Evolutionary conservation across 2,888 invertebrate genomes (phyloP).

Genomic region (Thalpophila matura): DNA sequence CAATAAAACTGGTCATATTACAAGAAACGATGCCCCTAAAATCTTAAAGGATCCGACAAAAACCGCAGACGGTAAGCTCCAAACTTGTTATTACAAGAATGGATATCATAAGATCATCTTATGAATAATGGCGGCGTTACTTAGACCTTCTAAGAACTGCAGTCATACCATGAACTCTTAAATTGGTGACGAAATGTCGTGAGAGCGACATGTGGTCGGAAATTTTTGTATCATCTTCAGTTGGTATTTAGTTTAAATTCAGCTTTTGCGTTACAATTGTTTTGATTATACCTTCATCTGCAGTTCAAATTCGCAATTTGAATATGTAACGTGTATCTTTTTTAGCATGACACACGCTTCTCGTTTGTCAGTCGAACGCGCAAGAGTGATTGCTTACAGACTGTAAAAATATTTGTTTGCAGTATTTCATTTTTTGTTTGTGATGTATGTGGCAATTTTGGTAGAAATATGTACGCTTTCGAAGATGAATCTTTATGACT

Average conservation of each 20-base stretch:
- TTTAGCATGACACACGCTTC: conserved; percentile 39
- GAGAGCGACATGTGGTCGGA: conserved; percentile 45
- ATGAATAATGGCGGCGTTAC: conserved; percentile 80
- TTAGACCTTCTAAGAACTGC: conserved; percentile 81
- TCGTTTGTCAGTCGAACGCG: conserved; percentile 32
- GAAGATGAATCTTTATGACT: conserved; percentile 38
- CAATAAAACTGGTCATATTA: conserved; percentile 51
- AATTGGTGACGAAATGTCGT: conserved; percentile 61
- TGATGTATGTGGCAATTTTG: conserved; percentile 48
- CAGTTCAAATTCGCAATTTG: conserved; percentile 33
- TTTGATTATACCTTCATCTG: conserved; percentile 26
- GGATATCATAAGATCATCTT: conserved; percentile 84
- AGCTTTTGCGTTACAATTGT: not conserved
- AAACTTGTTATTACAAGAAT: conserved; percentile 77
- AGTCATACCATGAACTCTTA: conserved; percentile 67
- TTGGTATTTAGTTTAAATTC: conserved; percentile 10
- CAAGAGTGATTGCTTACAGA: conserved; percentile 52
- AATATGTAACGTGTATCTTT: conserved; percentile 39
- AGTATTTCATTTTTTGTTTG: conserved; percentile 50
- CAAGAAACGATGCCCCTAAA: conserved; percentile 34
- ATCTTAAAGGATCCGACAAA: conserved; percentile 53
- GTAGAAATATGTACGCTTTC: conserved; percentile 32
- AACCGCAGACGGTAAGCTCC: conserved; percentile 56
- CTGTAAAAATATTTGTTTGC: conserved; percentile 53
- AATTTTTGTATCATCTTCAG: conserved; percentile 34